phyloP scores from a whole-genome alignment of 2,797 vertebrate species.

The Sebastes taczanowskii region DNA sequence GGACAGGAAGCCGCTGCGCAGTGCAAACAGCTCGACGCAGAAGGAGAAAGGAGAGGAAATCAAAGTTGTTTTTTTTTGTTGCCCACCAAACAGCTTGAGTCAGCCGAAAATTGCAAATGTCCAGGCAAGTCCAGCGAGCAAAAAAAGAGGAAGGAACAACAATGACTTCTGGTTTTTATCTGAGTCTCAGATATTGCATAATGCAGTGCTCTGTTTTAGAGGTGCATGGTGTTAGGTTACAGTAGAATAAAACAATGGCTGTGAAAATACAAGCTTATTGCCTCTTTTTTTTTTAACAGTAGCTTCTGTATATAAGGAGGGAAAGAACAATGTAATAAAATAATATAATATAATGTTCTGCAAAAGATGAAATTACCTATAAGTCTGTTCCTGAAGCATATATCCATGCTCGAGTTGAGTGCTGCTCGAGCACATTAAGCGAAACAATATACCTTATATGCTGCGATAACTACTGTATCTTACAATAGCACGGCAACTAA shows the following conservation, averaged over 20 bases:
- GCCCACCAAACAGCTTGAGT: slow-evolving; percentile 18
- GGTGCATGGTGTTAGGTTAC: not conserved
- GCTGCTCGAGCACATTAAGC: slow-evolving; percentile 28
- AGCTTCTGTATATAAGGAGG: not conserved
- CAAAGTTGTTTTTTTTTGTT: not conserved
- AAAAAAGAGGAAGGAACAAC: slow-evolving; percentile 1
- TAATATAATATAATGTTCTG: slow-evolving; percentile 12
- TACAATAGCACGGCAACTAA: slow-evolving; percentile 24
- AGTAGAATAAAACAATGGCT: slow-evolving; percentile 5
- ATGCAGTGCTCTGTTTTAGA: not conserved
- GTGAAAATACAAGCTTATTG: not conserved
- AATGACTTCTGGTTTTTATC: slow-evolving; percentile 8
- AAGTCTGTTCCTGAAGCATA: slow-evolving; percentile 35
- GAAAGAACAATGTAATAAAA: slow-evolving; percentile 1
- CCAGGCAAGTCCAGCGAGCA: slow-evolving; percentile 6
- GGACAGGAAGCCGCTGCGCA: not conserved
- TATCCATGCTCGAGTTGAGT: slow-evolving; percentile 14
- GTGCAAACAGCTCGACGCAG: slow-evolving; percentile 6
- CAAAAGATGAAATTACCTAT: slow-evolving; percentile 37
- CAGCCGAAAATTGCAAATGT: slow-evolving; percentile 31
- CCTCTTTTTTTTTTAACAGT: not conserved
- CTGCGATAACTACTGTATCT: slow-evolving; percentile 33
- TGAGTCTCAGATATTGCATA: slow-evolving; percentile 2
- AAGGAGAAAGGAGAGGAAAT: slow-evolving; percentile 15
- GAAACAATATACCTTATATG: slow-evolving; percentile 50